Evolutionary conservation across 2,113 vertebrate genomes (phyloP), one percentile per base, ranked within the genome.

Genomic region (Forbesichthys agassizii): DNA sequence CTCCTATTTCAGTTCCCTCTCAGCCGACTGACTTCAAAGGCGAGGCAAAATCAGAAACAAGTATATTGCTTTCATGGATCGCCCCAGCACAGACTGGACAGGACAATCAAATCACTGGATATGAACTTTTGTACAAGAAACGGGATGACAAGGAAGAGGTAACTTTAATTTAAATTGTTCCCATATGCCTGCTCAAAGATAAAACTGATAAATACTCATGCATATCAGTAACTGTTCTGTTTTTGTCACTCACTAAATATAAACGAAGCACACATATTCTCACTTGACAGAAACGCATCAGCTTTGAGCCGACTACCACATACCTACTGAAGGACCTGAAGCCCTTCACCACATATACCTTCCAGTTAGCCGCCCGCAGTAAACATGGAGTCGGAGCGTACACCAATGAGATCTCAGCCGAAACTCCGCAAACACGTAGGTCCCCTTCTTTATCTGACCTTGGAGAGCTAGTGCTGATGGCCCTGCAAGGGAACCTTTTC

Each of bases 371-470:
- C 66, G 98, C 98, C 0, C 96, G 95, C 16, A 98, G 97, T 88
- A 96, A 94, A 18, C 95, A 98, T 61, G 98, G 97, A 75, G 89
- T 98, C 8, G 97, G 98, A 70, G 98, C 98, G 71, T 98, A 98
- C 1, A 99, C 97, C 73, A 92, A 95, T 6, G 96, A 98, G 91
- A 97, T 99, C 83, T 96, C 96, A 51, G 96, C 96, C 0, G 95
- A 96, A 90, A 99, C 98, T 64, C 95, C 98, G 86, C 97, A 98
- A 93, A 98, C 98, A 95, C 98, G 98, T 99, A 98, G 94, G 98
- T 99, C 91, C 87, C 90, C 92, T 90, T 98, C 94, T 90, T 91
- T 91, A 83, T 80, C 84, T 72, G 20, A 61, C n/a, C 74, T 63
- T n/a, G 52, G 75, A 68, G 61, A 61, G 52, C 20, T 56, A 36